Conservation (phyloP, 2,888 invertebrate species). For the Limnephilus rhombicus region DNA sequence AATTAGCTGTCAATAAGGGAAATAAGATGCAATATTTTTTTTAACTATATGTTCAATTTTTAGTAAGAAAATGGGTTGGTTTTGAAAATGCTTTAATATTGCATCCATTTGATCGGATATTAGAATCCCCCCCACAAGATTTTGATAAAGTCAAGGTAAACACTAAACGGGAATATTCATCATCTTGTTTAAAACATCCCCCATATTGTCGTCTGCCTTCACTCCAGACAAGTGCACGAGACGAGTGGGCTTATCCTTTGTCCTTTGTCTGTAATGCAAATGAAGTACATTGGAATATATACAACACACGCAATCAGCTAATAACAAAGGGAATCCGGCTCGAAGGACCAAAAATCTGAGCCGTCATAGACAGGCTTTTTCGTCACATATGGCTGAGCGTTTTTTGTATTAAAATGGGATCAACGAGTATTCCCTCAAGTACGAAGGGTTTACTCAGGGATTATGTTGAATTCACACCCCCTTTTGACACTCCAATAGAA, state of each 20-base stretch:
- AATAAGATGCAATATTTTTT: not conserved
- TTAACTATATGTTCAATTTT: not conserved
- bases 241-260: constrained; percentile 29
- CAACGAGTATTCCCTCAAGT: constrained; percentile 64
- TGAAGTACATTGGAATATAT: constrained; percentile 4
- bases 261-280: constrained; percentile 37
- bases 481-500: constrained; percentile 62
- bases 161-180: constrained; percentile 21
- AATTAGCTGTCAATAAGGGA: no score
- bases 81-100: not conserved
- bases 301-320: constrained; percentile 45
- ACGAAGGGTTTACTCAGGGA: constrained; percentile 61
- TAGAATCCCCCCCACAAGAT: not conserved
- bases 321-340: constrained; percentile 47
- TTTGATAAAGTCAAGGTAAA: constrained; percentile 31
- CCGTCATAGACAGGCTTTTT: constrained; percentile 45
- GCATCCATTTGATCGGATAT: not conserved
- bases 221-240: constrained; percentile 39
- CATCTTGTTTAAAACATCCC: constrained; percentile 15
- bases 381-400: constrained; percentile 64
- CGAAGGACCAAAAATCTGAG: constrained; percentile 44
- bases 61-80: not conserved
- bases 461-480: constrained; percentile 57
- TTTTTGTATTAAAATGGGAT: constrained; percentile 66
- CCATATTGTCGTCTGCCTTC: constrained; percentile 3